These are phyloP conservation scores for Cylindroiulus punctatus DNA, from an alignment of 2,888 invertebrate genomes.

Conservation along the genomic window DNA sequence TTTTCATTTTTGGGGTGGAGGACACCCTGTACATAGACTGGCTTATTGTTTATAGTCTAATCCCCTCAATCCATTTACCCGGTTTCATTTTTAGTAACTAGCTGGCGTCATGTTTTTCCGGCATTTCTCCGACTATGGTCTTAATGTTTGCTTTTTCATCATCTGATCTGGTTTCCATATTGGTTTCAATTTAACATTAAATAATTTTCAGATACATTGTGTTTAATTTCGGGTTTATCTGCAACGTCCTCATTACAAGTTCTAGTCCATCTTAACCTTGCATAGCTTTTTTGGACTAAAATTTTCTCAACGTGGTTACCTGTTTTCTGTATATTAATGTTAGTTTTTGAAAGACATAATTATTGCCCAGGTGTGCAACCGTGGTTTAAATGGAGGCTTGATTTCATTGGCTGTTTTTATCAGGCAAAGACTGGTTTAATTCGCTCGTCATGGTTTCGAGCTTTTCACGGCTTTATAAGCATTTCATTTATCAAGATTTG, in stretches of 20 bases:
- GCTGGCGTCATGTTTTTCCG: no score
- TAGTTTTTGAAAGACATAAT: neutral
- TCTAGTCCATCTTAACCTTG: neutral
- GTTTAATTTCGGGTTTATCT: no score
- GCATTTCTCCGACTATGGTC: no score
- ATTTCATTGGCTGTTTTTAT: neutral
- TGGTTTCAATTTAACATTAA: no score
- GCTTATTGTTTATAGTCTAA: no score
- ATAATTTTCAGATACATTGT: no score
- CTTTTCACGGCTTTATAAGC: slow-evolving; percentile 36
- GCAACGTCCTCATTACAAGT: neutral
- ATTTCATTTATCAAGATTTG: slow-evolving; percentile 26
- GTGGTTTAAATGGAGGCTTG: neutral
- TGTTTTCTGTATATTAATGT: neutral
- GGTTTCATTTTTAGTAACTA: no score
- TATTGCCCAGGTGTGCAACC: slow-evolving; percentile 3
- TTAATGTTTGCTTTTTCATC: no score
- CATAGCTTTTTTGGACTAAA: neutral
- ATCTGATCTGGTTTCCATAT: no score
- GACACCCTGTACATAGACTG: no score
- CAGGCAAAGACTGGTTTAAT: neutral
- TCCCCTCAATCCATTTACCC: no score
- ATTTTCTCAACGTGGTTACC: neutral
- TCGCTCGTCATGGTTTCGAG: neutral
- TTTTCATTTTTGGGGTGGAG: no score